Conservation (phyloP, 2,113 vertebrate genomes). For the Hypanus sabinus region DNA sequence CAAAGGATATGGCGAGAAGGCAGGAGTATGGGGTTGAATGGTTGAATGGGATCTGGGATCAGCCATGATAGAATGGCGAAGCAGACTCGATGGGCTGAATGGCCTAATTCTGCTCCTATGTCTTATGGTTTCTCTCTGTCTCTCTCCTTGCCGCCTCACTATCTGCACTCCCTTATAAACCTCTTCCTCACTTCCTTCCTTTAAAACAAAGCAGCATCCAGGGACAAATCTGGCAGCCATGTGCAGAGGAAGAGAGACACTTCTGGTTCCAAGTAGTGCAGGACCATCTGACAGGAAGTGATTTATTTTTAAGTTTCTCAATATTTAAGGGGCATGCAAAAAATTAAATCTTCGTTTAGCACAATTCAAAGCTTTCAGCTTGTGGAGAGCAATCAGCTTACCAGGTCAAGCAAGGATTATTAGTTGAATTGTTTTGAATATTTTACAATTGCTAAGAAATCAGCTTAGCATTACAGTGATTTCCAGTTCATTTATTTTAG, state of each 20-base stretch:
- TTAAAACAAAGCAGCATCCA: background rate
- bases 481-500: background rate
- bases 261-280: background rate
- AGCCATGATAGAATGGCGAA: too few species aligned
- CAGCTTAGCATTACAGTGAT: background rate
- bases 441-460: background rate
- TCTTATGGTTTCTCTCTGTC: background rate
- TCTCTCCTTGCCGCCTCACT: background rate
- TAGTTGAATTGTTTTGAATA: background rate
- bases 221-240: background rate
- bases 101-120: too few species aligned
- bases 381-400: background rate
- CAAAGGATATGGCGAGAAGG: too few species aligned
- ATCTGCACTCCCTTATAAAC: too few species aligned
- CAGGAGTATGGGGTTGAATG: too few species aligned
- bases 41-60: too few species aligned
- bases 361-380: background rate
- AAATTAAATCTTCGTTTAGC: background rate
- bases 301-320: background rate
- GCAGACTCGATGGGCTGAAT: too few species aligned
- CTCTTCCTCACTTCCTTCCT: background rate
- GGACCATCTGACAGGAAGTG: background rate
- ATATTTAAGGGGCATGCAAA: too few species aligned
- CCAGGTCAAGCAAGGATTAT: background rate
- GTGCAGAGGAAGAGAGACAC: background rate